These are phyloP conservation scores for Argyrosomus japonicus DNA, from an alignment of 2,113 vertebrate species.

Conservation along the genomic window DNA sequence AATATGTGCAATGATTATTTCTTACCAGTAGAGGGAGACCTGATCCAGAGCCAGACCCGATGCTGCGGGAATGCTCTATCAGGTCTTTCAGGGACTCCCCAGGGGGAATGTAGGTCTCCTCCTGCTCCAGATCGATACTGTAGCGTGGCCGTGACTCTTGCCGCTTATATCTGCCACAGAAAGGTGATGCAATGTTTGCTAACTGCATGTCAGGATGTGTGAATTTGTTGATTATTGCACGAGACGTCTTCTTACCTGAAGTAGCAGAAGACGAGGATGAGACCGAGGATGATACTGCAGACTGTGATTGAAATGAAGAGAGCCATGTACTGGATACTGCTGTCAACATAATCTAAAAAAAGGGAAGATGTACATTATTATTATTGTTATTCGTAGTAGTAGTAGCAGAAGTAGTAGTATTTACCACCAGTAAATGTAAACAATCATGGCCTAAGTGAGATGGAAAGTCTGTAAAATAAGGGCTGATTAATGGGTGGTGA, in stretches of 20 bases:
- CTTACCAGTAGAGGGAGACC: constrained; percentile 99
- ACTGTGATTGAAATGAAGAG: constrained; percentile 91
- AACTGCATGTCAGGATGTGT: not conserved
- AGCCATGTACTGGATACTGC: constrained; percentile 90
- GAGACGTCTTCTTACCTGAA: constrained; percentile 85
- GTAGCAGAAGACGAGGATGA: constrained; percentile 92
- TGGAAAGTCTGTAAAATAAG: not conserved
- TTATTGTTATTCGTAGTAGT: not conserved
- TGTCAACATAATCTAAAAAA: constrained; percentile 88
- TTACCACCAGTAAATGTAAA: not conserved
- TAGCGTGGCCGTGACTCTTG: constrained; percentile 90
- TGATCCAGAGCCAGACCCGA: constrained; percentile 96
- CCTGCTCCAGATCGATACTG: constrained; percentile 94
- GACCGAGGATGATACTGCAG: constrained; percentile 88
- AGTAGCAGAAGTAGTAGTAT: too few relatives aligned
- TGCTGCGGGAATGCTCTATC: constrained; percentile 95
- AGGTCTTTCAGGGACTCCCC: constrained; percentile 96
- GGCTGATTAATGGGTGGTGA: constrained; percentile 21
- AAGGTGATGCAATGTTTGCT: not conserved
- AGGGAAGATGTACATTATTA: not conserved
- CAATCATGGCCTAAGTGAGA: not conserved
- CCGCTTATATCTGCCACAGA: constrained; percentile 87
- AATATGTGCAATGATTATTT: constrained; percentile 40
- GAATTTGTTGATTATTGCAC: not conserved
- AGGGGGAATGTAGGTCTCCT: constrained; percentile 92